Conservation (phyloP, 1,140 invertebrate genomes). For the Drosophila albomicans region DNA sequence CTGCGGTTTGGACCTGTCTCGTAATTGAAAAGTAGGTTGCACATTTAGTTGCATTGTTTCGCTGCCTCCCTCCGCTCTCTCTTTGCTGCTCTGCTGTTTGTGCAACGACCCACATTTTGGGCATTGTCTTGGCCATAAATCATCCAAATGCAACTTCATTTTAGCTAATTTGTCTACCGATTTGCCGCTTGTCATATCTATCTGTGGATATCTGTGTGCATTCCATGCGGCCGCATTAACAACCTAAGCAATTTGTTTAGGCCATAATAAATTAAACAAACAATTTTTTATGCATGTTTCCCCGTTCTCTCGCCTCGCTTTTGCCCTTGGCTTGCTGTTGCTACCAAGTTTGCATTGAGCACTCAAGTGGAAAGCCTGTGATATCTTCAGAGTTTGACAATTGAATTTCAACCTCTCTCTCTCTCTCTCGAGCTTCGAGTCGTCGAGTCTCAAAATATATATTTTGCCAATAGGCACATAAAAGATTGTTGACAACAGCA, state of each 20-base stretch:
- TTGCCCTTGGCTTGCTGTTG: not conserved
- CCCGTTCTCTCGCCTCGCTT: not conserved
- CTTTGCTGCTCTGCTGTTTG: not conserved
- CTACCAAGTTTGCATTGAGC: slow-evolving; percentile 27
- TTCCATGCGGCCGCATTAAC: slow-evolving; percentile 52
- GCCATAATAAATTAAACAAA: slow-evolving; percentile 74
- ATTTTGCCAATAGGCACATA: slow-evolving; percentile 78
- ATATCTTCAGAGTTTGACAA: slow-evolving; percentile 76
- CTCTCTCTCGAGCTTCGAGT: slow-evolving; percentile 12
- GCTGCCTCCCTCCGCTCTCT: too few species aligned
- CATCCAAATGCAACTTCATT: slow-evolving; percentile 43
- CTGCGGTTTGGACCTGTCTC: slow-evolving; percentile 39
- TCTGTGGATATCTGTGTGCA: slow-evolving; percentile 4
- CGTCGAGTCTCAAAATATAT: slow-evolving; percentile 42
- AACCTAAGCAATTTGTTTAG: slow-evolving; percentile 56
- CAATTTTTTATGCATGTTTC: slow-evolving; percentile 31
- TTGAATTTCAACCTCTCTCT: slow-evolving; percentile 63
- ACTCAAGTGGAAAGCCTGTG: slow-evolving; percentile 73
- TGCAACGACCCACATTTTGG: slow-evolving; percentile 64
- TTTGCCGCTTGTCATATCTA: slow-evolving; percentile 36
- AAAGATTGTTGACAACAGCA: slow-evolving; percentile 82
- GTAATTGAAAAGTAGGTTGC: slow-evolving; percentile 79
- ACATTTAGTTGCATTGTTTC: slow-evolving; percentile 70
- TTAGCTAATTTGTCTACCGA: slow-evolving; percentile 74
- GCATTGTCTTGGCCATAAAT: slow-evolving; percentile 54